A percentile compares a stretch with the other conserved stretches of the same genome.
Evolutionary conservation across 2,888 invertebrate genomes (phyloP).

Genomic region (Siphonodentalium dalli): DNA sequence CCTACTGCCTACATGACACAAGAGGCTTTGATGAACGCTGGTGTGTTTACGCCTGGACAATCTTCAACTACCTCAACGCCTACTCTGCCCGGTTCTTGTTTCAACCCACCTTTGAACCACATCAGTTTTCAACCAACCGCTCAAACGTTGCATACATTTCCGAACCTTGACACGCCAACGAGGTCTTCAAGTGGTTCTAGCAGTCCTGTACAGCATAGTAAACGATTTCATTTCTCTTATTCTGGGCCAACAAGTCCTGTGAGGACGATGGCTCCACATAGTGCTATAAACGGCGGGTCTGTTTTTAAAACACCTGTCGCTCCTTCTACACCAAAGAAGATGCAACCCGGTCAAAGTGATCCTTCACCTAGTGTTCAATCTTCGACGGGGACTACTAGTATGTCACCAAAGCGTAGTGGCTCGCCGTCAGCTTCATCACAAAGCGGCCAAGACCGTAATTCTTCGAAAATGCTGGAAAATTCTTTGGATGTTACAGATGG

Average conservation of each 20-base stretch:
- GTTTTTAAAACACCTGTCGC: slow-evolving; percentile 55
- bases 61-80: slow-evolving; percentile 25
- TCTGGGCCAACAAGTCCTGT: slow-evolving; percentile 46
- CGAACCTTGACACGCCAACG: slow-evolving; percentile 42
- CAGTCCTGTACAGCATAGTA: slow-evolving; percentile 53
- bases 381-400: too few species aligned
- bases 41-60: slow-evolving; percentile 30
- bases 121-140: slow-evolving; percentile 29
- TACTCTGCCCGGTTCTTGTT: slow-evolving; percentile 3
- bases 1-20: slow-evolving; percentile 53
- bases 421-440: too few species aligned
- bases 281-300: slow-evolving; percentile 25
- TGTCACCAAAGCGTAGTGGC: too few species aligned
- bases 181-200: slow-evolving; percentile 51
- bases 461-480: too few species aligned
- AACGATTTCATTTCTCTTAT: slow-evolving; percentile 47
- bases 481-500: too few species aligned
- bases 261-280: slow-evolving; percentile 29
- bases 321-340: slow-evolving; percentile 43
- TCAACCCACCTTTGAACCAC: background rate
- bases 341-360: slow-evolving; percentile 41
- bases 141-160: slow-evolving; percentile 31
- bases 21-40: slow-evolving; percentile 37
- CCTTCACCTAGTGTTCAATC: slow-evolving; percentile 42
- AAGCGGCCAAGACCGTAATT: too few species aligned